Conservation (phyloP, 1,140 invertebrate species). For the Stegodyphus mimosarum region DNA sequence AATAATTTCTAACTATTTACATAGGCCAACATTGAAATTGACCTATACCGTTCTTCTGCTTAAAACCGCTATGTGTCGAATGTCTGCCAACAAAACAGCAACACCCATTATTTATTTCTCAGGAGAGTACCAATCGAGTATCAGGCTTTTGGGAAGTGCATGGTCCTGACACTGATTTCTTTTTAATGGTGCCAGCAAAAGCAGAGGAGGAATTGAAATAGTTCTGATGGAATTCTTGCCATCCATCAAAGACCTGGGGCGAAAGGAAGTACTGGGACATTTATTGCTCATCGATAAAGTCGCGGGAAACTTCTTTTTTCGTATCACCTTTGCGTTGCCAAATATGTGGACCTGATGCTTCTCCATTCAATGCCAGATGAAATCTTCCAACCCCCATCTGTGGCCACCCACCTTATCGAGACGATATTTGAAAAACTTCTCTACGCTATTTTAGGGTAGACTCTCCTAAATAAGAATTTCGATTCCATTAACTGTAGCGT, state of each 20-base stretch:
- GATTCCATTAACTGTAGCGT: too few relatives aligned
- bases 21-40: too few relatives aligned
- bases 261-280: slow-evolving; percentile 25
- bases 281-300: slow-evolving; percentile 41
- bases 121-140: background rate
- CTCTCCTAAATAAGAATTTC: too few relatives aligned
- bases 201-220: slow-evolving; percentile 9
- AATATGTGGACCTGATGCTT: too few relatives aligned
- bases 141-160: background rate
- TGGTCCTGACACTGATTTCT: slow-evolving; percentile 49
- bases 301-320: background rate
- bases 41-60: too few relatives aligned
- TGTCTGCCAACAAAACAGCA: slow-evolving; percentile 27
- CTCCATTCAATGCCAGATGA: too few relatives aligned
- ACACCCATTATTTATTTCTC: slow-evolving; percentile 1
- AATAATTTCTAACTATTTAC: too few relatives aligned
- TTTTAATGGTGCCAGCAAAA: slow-evolving; percentile 48
- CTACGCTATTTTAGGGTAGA: too few relatives aligned
- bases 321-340: background rate
- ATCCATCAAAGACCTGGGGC: slow-evolving; percentile 30
- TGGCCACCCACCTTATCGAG: too few relatives aligned
- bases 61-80: too few relatives aligned
- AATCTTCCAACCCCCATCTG: background rate
- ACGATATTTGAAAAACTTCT: too few relatives aligned
- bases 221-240: slow-evolving; percentile 40